A percentile compares a stretch with the other conserved stretches of the same genome.
Conservation (phyloP, 2,888 invertebrate species). For the Parthenolecanium corni region DNA sequence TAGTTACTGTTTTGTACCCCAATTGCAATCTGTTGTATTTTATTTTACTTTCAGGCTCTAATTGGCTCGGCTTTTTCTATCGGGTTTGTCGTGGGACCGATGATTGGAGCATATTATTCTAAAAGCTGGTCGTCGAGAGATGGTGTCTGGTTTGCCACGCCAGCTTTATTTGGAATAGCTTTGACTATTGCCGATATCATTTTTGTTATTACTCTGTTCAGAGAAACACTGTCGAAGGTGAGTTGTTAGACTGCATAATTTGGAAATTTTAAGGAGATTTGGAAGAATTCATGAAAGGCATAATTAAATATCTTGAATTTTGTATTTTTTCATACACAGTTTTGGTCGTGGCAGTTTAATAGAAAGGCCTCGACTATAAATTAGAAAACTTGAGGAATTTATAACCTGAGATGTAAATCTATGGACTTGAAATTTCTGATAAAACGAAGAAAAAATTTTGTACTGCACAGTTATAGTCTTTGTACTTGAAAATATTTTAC, state of each 20-base stretch:
- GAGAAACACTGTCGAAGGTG: constrained; percentile 71
- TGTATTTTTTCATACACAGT: too few relatives aligned
- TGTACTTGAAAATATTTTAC: too few relatives aligned
- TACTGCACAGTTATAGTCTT: too few relatives aligned
- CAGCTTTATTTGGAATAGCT: constrained; percentile 63
- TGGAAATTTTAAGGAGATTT: constrained; percentile 32
- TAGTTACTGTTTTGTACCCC: background rate
- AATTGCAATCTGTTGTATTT: background rate
- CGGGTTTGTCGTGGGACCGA: constrained; percentile 92
- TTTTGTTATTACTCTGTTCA: constrained; percentile 58
- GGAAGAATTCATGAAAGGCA: background rate
- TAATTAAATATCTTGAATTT: background rate
- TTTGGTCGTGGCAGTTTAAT: too few relatives aligned
- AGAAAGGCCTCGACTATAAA: too few relatives aligned
- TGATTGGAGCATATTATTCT: constrained; percentile 84
- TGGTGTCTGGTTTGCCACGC: constrained; percentile 62
- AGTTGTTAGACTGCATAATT: constrained; percentile 38
- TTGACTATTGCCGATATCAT: constrained; percentile 66
- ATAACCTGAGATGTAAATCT: too few relatives aligned
- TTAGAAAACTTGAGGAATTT: too few relatives aligned
- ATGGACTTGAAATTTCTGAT: too few relatives aligned
- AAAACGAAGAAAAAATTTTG: too few relatives aligned
- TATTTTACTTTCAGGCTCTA: constrained; percentile 58
- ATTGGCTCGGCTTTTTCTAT: constrained; percentile 95
- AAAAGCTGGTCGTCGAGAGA: constrained; percentile 50